Percentiles rank a stretch among this genome's conserved stretches.
phyloP scores from a whole-genome alignment of 2,797 vertebrate genomes.

The Psittacula echo region DNA sequence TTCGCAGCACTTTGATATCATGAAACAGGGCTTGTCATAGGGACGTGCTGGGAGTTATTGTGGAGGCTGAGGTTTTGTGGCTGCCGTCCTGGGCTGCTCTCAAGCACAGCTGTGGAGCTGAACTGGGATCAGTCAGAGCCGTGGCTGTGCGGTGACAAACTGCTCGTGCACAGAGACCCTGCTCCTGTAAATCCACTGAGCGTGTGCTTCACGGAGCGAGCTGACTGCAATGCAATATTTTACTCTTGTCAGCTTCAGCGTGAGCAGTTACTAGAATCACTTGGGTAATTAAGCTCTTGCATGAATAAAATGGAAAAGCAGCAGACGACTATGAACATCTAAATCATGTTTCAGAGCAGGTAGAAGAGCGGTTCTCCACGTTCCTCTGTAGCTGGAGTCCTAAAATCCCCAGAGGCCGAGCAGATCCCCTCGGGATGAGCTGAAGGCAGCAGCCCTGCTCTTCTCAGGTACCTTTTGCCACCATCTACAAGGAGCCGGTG shows the following conservation, averaged over 20 bases:
- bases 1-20: background rate
- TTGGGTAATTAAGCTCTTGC: constrained; percentile 47
- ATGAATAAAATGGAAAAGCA: constrained; percentile 3
- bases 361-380: background rate
- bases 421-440: background rate
- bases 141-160: fast-evolving
- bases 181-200: background rate
- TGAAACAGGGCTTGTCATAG: background rate
- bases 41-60: background rate
- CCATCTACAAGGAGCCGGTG: background rate
- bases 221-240: constrained; percentile 17
- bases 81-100: background rate
- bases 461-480: background rate
- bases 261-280: constrained; percentile 23
- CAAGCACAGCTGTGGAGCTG: background rate
- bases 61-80: background rate
- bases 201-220: background rate
- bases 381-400: background rate
- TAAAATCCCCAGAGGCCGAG: background rate
- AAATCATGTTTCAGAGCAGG: constrained; percentile 34
- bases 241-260: constrained; percentile 23
- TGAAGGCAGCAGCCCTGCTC: background rate
- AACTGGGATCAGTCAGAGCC: background rate
- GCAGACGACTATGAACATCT: constrained; percentile 12
- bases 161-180: background rate